Base-by-base conservation (phyloP, 2,797 vertebrate genomes). In the Gymnothorax reevesii region DNA sequence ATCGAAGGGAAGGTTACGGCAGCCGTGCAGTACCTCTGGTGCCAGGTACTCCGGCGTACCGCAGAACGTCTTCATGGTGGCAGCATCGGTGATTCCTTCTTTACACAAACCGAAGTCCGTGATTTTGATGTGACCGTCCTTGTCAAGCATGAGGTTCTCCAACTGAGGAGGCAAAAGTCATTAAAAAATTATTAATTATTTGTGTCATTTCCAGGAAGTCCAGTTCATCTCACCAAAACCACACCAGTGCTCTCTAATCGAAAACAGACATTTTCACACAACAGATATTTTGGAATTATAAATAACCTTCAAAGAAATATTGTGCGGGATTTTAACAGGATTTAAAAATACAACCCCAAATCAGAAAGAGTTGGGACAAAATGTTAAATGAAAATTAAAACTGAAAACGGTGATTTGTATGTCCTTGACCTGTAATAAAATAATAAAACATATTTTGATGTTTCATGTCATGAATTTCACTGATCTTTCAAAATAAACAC, bases 1-100 rank as follows among this genome's bases (percentile, higher is more conserved):
- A n/a, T 69, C 7, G 3, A n/a, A 69, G 64, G 64, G 20, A 42
- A 42, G 22, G 22, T 69, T n/a, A 33, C 42, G 27, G 73, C 13
- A 8, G 69, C n/a, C 25, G 17, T 71, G 17, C n/a, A 27, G 69
- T 96, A 99, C 98, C 98, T 99, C 98, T 0, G 98, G 98, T 55
- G 98, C 98, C 85, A 99, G 96, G 91, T 99, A 99, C 89, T 99
- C 98, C 49, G 98, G 98, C 59, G 98, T 99, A 59, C 98, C 98
- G 92, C 98, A 99, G 95, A 99, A 99, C n/a, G 98, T 99, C 95
- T 99, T 99, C 98, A 99, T 99, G 87, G 98, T 99, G 90, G 98
- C 98, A 93, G 98, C 97, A 52, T 99, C 98, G 87, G 98, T 99
- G 95, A 99, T 99, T 89, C 98, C 98, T 95, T 99, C 98, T 94